Evolutionary conservation across 2,797 vertebrate species (phyloP), one percentile per base, ranked within the genome.

Genomic region (Ctenosaura bakeri): DNA sequence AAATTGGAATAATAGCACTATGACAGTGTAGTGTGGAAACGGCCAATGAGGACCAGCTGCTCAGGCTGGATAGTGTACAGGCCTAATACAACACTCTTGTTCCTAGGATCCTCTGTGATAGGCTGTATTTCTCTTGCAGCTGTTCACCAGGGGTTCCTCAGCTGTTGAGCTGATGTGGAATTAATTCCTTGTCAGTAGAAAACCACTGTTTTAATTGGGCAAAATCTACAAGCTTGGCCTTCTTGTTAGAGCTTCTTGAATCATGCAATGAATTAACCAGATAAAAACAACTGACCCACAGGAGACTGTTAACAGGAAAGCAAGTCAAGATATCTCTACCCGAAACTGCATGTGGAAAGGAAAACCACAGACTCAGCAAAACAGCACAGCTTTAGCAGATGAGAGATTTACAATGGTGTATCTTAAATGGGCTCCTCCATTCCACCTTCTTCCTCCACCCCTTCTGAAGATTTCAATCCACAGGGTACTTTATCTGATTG

Each of bases 401-500:
- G 95, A 95, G 90, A 93, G 92, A 95, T 95, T 96, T 96, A 94
- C 90, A 92, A 14, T 77, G 79, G 86, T 83, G 91, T 93, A 89
- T 81, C 91, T 95, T 94, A 94, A 93, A 95, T 74, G 78, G 69
- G 42, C 6, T 89, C 93, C 91, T 89, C 91, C 88, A 24, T 85
- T 81, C 82, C 32, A 38, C 38, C 9, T 56, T 2, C 64, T 16
- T 64, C 50, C 24, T 6, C 16, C 22, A 3, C 24, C 16, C 69
- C 73, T 50, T 50, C 42, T 73, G 10, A 73, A 59, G 92, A 84
- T 95, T 94, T 94, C 93, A 93, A 94, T 90, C 84, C 94, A 96
- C 88, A 89, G 94, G 93, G 87, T 92, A 89, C 89, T 95, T 95
- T 96, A 96, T 96, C 96, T 96, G 95, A 97, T 95, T 95, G 96